Conservation (phyloP, 2,797 vertebrate genomes). For the Champsocephalus gunnari region DNA sequence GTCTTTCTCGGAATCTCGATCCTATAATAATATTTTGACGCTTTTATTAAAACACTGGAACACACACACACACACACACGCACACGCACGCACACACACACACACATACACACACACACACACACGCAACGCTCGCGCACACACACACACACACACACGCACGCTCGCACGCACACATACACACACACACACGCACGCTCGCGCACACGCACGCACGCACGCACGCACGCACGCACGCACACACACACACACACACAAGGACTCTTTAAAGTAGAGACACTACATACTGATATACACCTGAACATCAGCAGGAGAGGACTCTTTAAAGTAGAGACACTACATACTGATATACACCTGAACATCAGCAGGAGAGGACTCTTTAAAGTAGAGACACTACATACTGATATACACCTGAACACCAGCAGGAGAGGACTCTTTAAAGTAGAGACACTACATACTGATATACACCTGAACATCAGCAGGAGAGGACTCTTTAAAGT, state of each 20-base stretch:
- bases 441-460: too few relatives aligned
- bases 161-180: slow-evolving; percentile 3
- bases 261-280: too few relatives aligned
- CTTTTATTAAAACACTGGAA: slow-evolving; percentile 59
- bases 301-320: too few relatives aligned
- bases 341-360: too few relatives aligned
- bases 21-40: slow-evolving; percentile 71
- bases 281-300: too few relatives aligned
- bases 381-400: too few relatives aligned
- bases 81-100: slow-evolving; percentile 24
- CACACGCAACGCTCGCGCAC: slow-evolving; percentile 25
- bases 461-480: too few relatives aligned
- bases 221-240: slow-evolving; percentile 19
- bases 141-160: slow-evolving; percentile 27
- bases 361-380: too few relatives aligned
- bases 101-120: slow-evolving; percentile 30
- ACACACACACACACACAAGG: not conserved
- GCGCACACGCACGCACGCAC: slow-evolving; percentile 29
- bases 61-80: slow-evolving; percentile 24
- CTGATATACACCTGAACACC: too few relatives aligned
- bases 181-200: slow-evolving; percentile 23
- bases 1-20: slow-evolving; percentile 64
- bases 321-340: too few relatives aligned
- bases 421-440: too few relatives aligned
- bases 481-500: too few relatives aligned